Evolutionary conservation across 2,113 vertebrate genomes (phyloP).

Genomic region (Galeopterus variegatus): DNA sequence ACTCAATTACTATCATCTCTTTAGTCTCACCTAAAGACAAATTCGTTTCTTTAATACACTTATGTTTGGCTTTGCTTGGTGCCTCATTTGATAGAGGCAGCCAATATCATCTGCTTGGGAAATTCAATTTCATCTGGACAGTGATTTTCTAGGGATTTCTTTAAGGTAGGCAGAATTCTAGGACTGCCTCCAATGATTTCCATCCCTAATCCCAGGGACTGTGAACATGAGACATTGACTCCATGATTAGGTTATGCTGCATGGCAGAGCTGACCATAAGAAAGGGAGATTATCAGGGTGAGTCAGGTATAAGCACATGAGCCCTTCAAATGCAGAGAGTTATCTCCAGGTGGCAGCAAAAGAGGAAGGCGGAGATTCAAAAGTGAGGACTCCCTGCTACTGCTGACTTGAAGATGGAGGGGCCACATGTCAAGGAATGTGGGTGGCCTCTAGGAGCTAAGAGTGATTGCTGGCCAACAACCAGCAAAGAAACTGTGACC

Average conservation of each 20-base stretch:
- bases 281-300: background rate
- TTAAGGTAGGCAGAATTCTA: background rate
- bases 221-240: background rate
- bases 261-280: background rate
- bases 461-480: background rate
- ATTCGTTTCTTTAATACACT: background rate
- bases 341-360: background rate
- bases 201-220: background rate
- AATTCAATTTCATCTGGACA: background rate
- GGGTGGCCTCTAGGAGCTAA: background rate
- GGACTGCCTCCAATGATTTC: background rate
- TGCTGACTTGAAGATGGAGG: background rate
- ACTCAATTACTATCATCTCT: background rate
- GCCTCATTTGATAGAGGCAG: background rate
- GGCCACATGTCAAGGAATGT: background rate
- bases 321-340: background rate
- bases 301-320: background rate
- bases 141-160: background rate
- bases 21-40: background rate
- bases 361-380: background rate
- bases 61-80: background rate
- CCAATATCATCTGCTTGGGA: background rate
- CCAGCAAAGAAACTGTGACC: background rate
- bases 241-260: background rate
- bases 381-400: background rate